Conservation (phyloP, 2,888 invertebrate genomes). For the Phania funesta region DNA sequence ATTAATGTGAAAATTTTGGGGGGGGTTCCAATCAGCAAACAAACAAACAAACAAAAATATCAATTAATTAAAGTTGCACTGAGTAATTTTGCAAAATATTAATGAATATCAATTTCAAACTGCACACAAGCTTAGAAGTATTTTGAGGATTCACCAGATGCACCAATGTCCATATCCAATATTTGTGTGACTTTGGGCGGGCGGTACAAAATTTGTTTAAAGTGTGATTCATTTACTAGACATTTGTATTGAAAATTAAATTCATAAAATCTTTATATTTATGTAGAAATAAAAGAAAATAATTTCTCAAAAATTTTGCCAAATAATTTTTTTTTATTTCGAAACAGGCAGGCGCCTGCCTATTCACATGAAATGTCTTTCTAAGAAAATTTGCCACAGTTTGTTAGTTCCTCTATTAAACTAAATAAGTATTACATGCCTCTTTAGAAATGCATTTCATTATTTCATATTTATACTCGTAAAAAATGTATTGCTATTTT, state of each 20-base stretch:
- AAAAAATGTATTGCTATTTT: constrained; percentile 47
- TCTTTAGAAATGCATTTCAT: constrained; percentile 40
- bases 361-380: constrained; percentile 29
- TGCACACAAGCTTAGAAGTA: background rate
- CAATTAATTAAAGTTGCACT: background rate
- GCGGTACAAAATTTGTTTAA: background rate
- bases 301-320: constrained; percentile 1
- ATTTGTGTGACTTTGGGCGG: no score
- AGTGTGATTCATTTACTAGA: constrained; percentile 21
- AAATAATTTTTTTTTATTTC: background rate
- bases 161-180: no score
- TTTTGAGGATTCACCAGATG: background rate
- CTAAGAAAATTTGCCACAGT: constrained; percentile 41
- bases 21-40: constrained; percentile 7
- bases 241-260: background rate
- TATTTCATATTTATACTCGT: constrained; percentile 4
- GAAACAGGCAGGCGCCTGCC: constrained; percentile 45
- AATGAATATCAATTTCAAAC: no score
- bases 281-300: background rate
- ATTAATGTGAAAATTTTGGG: constrained; percentile 41
- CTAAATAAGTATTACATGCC: constrained; percentile 18
- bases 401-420: constrained; percentile 38
- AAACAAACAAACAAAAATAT: background rate
- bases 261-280: constrained; percentile 7
- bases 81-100: background rate